phyloP scores from a whole-genome alignment of 1,140 invertebrate genomes.

The Bemisia tabaci region DNA sequence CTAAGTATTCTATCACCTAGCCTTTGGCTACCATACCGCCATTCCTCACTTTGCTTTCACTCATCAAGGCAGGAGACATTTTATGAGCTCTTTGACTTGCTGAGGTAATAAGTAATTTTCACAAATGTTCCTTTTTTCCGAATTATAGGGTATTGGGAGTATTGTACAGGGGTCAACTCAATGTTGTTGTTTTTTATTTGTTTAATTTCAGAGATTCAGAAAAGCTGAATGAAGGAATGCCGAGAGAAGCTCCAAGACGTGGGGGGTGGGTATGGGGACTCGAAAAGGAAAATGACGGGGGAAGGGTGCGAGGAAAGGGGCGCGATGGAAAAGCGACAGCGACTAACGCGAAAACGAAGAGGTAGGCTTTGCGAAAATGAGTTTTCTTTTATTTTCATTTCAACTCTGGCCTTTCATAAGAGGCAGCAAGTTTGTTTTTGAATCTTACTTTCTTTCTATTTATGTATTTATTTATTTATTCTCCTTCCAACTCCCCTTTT shows the following conservation, averaged over 20 bases:
- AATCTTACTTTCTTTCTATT: slow-evolving; percentile 2
- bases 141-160: too few relatives aligned
- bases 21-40: too few relatives aligned
- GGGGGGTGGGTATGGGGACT: neutral
- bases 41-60: too few relatives aligned
- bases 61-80: too few relatives aligned
- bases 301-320: neutral
- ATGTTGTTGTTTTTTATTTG: too few relatives aligned
- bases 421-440: slow-evolving; percentile 1
- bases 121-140: too few relatives aligned
- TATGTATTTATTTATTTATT: neutral
- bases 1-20: too few relatives aligned
- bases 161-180: too few relatives aligned
- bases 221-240: neutral
- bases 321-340: neutral
- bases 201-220: too few relatives aligned
- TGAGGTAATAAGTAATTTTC: too few relatives aligned
- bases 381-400: slow-evolving; percentile 3
- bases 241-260: neutral
- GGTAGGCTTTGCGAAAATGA: slow-evolving; percentile 1
- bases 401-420: neutral
- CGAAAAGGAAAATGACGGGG: neutral
- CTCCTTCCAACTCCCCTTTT: neutral
- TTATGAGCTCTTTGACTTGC: too few relatives aligned
- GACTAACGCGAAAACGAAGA: neutral